Evolutionary conservation across 2,888 invertebrate genomes (phyloP).

Genomic region (Eumacrocentrus americanus): DNA sequence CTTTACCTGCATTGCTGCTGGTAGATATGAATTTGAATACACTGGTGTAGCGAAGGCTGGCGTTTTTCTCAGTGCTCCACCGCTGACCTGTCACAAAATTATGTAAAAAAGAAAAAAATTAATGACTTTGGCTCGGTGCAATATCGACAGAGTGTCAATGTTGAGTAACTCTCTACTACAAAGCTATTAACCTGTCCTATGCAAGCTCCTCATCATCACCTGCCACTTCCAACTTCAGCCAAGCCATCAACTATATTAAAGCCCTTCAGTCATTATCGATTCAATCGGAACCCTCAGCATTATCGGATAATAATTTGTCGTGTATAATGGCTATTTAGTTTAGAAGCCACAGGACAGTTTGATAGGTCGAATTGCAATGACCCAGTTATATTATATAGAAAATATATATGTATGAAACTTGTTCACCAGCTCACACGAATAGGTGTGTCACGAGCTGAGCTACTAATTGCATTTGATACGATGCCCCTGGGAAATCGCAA

Average conservation of each 20-base stretch:
- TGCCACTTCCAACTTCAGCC: no score
- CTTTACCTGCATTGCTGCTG: slow-evolving; percentile 71
- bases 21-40: slow-evolving; percentile 69
- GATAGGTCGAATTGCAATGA: no score
- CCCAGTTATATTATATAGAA: slow-evolving; percentile 22
- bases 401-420: slow-evolving; percentile 20
- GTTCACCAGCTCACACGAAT: not conserved
- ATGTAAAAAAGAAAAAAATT: slow-evolving; percentile 4
- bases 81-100: slow-evolving; percentile 43
- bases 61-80: slow-evolving; percentile 44
- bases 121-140: not conserved
- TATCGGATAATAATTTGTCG: no score
- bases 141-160: no score
- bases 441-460: slow-evolving; percentile 11
- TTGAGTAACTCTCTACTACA: no score
- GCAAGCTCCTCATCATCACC: no score
- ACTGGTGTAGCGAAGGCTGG: slow-evolving; percentile 59
- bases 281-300: no score
- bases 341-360: no score
- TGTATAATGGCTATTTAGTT: no score
- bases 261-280: no score
- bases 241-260: no score
- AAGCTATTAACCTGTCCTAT: no score
- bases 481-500: slow-evolving; percentile 22
- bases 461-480: slow-evolving; percentile 25